Conservation (phyloP, 2,888 invertebrate genomes). For the Stomorhina lunata region DNA sequence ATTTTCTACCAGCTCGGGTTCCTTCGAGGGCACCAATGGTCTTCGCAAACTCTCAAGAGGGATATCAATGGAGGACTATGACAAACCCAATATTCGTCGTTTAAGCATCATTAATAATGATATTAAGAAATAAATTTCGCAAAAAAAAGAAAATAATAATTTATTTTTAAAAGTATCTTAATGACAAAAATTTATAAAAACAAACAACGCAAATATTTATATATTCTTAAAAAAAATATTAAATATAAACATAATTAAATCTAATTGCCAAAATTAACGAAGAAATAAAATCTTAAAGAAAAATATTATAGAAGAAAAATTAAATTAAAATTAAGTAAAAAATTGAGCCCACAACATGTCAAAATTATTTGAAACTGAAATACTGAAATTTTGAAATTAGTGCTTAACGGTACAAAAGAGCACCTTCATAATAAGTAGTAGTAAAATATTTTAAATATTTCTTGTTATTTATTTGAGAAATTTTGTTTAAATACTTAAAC, state of each 20-base stretch:
- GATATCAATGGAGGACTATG: constrained; percentile 91
- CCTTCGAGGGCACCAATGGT: constrained; percentile 80
- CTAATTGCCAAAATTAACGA: constrained; percentile 47
- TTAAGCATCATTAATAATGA: constrained; percentile 83
- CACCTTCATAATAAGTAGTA: too few relatives aligned
- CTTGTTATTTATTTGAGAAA: too few relatives aligned
- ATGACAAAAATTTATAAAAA: not conserved
- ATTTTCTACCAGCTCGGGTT: constrained; percentile 81
- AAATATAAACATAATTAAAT: constrained; percentile 22
- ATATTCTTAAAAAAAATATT: constrained; percentile 41
- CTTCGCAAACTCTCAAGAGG: constrained; percentile 81
- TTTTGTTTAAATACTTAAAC: too few relatives aligned
- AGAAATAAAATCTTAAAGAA: constrained; percentile 21
- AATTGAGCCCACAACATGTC: too few relatives aligned
- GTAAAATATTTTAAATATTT: too few relatives aligned
- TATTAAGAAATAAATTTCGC: constrained; percentile 54
- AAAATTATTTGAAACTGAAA: too few relatives aligned
- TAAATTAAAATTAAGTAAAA: constrained; percentile 47
- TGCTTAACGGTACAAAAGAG: too few relatives aligned
- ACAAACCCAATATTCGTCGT: constrained; percentile 88
- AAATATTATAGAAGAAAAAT: constrained; percentile 3
- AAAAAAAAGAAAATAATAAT: constrained; percentile 58
- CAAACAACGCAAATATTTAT: constrained; percentile 59
- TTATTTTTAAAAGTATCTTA: constrained; percentile 4
- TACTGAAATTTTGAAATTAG: too few relatives aligned